phyloP scores from a whole-genome alignment of 1,140 invertebrate species.

The Odontomachus brunneus region DNA sequence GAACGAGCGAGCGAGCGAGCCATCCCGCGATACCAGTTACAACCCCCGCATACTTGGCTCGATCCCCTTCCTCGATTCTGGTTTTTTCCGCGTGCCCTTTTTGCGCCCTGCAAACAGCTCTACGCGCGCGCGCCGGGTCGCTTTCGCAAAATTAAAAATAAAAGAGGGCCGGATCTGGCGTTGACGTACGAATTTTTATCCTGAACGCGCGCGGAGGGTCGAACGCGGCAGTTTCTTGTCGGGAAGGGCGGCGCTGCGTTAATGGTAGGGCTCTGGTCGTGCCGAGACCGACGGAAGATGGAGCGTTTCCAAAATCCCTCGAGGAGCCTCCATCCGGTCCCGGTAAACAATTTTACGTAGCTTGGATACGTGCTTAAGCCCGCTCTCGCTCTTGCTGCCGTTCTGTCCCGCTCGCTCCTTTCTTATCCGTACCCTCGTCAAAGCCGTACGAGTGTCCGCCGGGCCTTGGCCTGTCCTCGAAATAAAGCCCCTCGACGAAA shows the following conservation, averaged over 20 bases:
- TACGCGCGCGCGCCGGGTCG: background rate
- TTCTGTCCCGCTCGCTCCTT: background rate
- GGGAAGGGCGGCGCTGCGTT: conserved; percentile 38
- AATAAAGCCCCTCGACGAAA: background rate
- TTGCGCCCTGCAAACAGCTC: background rate
- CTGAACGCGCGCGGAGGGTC: background rate
- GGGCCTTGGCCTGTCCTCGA: conserved; percentile 5
- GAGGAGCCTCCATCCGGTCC: conserved; percentile 18
- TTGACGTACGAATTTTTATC: conserved; percentile 63
- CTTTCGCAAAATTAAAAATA: conserved; percentile 66
- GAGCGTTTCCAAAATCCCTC: conserved; percentile 67
- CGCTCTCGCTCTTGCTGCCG: background rate
- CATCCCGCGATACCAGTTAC: background rate
- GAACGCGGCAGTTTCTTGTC: background rate
- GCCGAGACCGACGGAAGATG: conserved; percentile 54
- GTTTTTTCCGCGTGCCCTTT: conserved; percentile 14
- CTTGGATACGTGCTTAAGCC: conserved; percentile 5
- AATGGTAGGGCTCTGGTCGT: conserved; percentile 59
- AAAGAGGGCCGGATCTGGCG: conserved; percentile 19
- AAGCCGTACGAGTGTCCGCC: conserved; percentile 41
- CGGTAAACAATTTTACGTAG: conserved; percentile 74
- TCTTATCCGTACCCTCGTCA: conserved; percentile 66
- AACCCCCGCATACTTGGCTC: background rate
- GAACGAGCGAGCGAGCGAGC: conserved; percentile 13
- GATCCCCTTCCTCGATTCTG: background rate